Conservation (phyloP, 2,888 invertebrate genomes). For the Tholera decimalis region DNA sequence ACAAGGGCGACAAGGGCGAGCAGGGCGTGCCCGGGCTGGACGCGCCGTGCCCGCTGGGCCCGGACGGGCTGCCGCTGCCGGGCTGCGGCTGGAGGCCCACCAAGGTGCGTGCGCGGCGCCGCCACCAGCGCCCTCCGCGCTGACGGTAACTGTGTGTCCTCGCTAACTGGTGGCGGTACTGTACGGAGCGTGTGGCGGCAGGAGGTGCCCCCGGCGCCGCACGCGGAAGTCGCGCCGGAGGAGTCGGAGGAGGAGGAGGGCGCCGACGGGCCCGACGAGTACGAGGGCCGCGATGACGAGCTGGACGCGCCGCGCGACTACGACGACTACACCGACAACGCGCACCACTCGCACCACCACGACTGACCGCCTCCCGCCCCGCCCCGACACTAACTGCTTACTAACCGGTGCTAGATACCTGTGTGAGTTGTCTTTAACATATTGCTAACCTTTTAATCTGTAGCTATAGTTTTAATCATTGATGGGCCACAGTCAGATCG, state of each 20-base stretch:
- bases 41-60: conserved; percentile 99
- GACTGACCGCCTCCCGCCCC: conserved; percentile 72
- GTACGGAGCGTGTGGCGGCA: conserved; percentile 64
- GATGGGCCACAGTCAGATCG: neutral
- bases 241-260: conserved; percentile 66
- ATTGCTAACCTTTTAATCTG: conserved; percentile 13
- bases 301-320: conserved; percentile 82
- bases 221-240: conserved; percentile 58
- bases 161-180: too few relatives aligned
- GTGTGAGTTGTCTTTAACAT: conserved; percentile 27
- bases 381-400: conserved; percentile 27
- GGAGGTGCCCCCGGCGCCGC: conserved; percentile 73
- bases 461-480: neutral
- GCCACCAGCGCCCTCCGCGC: conserved; percentile 22
- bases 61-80: conserved; percentile 98
- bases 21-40: conserved; percentile 99
- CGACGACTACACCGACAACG: conserved; percentile 88
- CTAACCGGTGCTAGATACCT: conserved; percentile 18
- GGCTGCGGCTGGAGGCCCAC: conserved; percentile 98
- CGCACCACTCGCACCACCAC: conserved; percentile 79
- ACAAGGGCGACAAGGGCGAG: conserved; percentile 98
- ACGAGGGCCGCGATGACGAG: conserved; percentile 80
- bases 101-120: conserved; percentile 91
- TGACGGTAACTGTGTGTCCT: too few relatives aligned
- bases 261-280: conserved; percentile 70